Evolutionary conservation across 2,113 vertebrate genomes (phyloP), one percentile per base, ranked within the genome.

Genomic region (Ivindomyrus marchei): DNA sequence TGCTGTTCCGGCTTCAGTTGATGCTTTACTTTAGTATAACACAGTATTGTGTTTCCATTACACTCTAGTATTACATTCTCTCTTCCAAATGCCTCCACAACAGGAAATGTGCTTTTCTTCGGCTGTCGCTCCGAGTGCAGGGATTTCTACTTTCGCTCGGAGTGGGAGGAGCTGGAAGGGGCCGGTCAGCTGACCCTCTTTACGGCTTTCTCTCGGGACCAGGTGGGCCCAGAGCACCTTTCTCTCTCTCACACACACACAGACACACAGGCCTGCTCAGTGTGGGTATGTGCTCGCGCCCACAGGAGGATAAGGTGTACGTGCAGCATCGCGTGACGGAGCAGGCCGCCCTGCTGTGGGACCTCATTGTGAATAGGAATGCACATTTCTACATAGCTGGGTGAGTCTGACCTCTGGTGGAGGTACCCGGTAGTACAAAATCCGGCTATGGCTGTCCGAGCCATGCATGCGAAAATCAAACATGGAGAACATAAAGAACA

Each of bases 161-260:
- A 99, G 89, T 99, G 98, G 98, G 95, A 95, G 90, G 95, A 94
- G 42, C 95, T 97, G 92, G 92, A 93, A 87, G 49, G 90, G 19
- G 93, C 90, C 1, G 96, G 95, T 58, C 94, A 94, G 27, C 93
- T 99, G 93, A 96, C 45, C 0, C 94, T 99, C n/a, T 95, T 98
- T 89, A 97, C 97, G 0, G 98, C 98, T 24, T 99, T 99, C 92
- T 99, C 98, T 66, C 95, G 97, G 86, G 98, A 99, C 88, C 98
- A 99, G 97, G 98, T 99, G 39, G 91, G 93, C 90, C 8, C 5
- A n/a, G 50, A 5, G 21, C 3, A 4, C 19, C 7, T 15, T 46
- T 89, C 0, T 0, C 8, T 11, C 47, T 49, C 47, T 27, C n/a
- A 11, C 17, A 4, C 53, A 49, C 45, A 87, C 1, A 39, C 58